Evolutionary conservation across 64 coral and sea anemone genomes (phyloP).

Genomic region (Acropora tenuis): DNA sequence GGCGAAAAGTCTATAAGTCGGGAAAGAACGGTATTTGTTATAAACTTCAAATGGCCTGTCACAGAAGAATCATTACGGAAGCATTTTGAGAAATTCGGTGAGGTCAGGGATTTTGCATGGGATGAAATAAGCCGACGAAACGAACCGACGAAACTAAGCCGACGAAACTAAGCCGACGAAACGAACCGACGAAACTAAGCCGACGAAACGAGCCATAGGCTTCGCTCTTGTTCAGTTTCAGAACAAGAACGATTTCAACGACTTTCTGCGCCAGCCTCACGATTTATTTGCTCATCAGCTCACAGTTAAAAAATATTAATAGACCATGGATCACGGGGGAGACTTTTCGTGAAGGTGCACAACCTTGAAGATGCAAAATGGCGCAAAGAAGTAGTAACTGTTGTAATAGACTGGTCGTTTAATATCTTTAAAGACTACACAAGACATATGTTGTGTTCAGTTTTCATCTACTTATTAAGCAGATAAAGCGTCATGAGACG

Average conservation of each 20-base stretch:
- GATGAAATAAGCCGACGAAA: background rate
- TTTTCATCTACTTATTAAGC: background rate
- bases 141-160: too few species aligned
- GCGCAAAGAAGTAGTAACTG: background rate
- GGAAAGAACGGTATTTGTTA: slow-evolving; percentile 1
- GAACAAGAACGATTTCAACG: background rate
- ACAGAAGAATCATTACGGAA: background rate
- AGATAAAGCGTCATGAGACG: background rate
- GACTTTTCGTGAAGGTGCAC: background rate
- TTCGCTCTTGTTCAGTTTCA: background rate
- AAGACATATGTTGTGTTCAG: background rate
- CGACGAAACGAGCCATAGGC: background rate
- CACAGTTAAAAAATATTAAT: background rate
- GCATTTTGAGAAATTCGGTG: background rate
- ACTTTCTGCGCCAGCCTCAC: slow-evolving; percentile 8
- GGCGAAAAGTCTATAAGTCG: background rate
- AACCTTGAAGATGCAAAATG: background rate
- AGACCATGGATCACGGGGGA: background rate
- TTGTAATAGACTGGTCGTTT: background rate
- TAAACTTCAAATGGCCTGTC: background rate
- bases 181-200: too few species aligned
- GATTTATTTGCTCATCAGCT: background rate
- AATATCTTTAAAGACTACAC: background rate
- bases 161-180: background rate
- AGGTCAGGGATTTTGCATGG: background rate